Base-by-base conservation (phyloP, 2,113 vertebrate genomes). In the Etheostoma cragini region DNA sequence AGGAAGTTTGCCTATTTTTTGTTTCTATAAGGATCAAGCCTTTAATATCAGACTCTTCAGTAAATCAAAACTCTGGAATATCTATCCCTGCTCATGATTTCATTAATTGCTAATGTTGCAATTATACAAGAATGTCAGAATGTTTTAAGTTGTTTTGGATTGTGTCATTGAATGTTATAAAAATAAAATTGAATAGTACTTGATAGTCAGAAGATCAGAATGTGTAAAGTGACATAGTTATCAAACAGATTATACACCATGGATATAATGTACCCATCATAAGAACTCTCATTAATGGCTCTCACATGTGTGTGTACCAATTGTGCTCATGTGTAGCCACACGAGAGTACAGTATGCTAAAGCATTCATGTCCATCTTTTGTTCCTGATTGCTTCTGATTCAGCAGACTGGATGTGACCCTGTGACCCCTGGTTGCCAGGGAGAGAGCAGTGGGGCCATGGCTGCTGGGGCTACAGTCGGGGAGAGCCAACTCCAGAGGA, bases 401-500 rank as follows among this genome's bases (percentile, higher is more conserved):
- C 90, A 90, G 90, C 91, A 93, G 89, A 85, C 76, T 89, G 87
- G 85, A 67, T 63, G 83, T 93, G 92, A 94, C 89, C 86, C 80
- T 46, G 85, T 90, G 90, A 95, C 89, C 92, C 67, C 81, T 81
- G 76, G 84, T 85, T 89, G 90, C 78, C 75, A 72, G 88, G 83
- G 88, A 93, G 84, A 66, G 62, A 83, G 72, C 21, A 52, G 86
- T 87, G 85, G 85, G 86, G 78, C 87, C 90, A 99, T 98, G 98
- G 96, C 97, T 76, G 75, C 80, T 50, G 85, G 90, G 77, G 90
- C 92, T 79, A 81, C 83, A 2, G 89, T 95, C 3, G 94, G 95
- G 0, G 98, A 99, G 91, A 95, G 93, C 92, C 98, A 98, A 86
- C 96, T 99, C 66, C 98, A 98, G 92, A 96, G 97, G 90, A 97